phyloP scores from a whole-genome alignment of 2,797 vertebrate species.

The Echiichthys vipera region DNA sequence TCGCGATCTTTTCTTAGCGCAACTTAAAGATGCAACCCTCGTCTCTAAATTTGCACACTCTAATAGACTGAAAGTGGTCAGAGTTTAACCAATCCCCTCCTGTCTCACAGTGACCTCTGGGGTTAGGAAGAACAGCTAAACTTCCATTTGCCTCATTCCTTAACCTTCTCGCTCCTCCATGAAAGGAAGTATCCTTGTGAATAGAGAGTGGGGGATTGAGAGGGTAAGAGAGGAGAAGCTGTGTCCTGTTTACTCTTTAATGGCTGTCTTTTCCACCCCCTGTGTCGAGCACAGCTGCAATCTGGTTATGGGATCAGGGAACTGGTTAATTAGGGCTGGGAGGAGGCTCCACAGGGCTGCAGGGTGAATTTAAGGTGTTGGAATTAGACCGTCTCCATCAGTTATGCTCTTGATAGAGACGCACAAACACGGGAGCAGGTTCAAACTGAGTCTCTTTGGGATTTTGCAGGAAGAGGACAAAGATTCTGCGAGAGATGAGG shows the following conservation, averaged over 20 bases:
- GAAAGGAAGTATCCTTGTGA: conserved; percentile 61
- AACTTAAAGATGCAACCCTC: conserved; percentile 15
- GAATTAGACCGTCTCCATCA: conserved; percentile 43
- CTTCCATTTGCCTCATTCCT: conserved; percentile 37
- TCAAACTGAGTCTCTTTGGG: too few species aligned
- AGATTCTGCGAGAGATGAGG: conserved; percentile 30
- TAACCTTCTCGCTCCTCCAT: conserved; percentile 44
- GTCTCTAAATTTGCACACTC: background rate
- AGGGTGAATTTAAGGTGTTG: conserved; percentile 57
- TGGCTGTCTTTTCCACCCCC: conserved; percentile 19
- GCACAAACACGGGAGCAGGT: conserved; percentile 9
- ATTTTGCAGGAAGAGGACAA: conserved; percentile 22
- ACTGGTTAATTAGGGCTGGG: conserved; percentile 61
- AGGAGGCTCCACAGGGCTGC: conserved; percentile 41
- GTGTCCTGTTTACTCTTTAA: conserved; percentile 54
- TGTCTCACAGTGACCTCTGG: conserved; percentile 22
- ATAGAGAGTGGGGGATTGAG: conserved; percentile 27
- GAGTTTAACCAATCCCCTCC: conserved; percentile 3
- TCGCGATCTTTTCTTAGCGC: conserved; percentile 19
- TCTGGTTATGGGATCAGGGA: conserved; percentile 69
- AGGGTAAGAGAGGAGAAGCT: conserved; percentile 26
- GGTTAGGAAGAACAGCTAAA: conserved; percentile 20
- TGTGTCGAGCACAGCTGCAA: conserved; percentile 37
- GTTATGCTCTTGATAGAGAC: conserved; percentile 29
- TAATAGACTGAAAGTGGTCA: conserved; percentile 2